Evolutionary conservation across 2,113 vertebrate genomes (phyloP).

Genomic region (Dipodomys stephensi): DNA sequence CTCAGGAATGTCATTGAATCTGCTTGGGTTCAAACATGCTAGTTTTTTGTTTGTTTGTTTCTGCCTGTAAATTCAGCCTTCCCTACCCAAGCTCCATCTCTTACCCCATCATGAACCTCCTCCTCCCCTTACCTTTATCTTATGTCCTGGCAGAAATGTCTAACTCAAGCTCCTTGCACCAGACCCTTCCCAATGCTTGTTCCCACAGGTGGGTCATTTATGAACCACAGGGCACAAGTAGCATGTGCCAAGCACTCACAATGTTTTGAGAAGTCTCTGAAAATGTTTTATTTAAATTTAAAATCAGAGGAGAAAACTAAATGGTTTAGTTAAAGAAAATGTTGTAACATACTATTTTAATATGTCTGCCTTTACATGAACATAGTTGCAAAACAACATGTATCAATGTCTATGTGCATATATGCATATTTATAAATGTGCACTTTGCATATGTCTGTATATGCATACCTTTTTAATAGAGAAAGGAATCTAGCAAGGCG

Average conservation of each 20-base stretch:
- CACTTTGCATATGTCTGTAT: not conserved
- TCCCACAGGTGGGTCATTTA: not conserved
- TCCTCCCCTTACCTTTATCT: not conserved
- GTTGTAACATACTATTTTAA: not conserved
- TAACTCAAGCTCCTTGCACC: not conserved
- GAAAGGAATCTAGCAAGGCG: not conserved
- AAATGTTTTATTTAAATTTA: slow-evolving; percentile 45
- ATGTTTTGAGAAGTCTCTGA: not conserved
- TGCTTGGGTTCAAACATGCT: not conserved
- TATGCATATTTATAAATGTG: not conserved
- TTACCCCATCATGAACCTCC: not conserved
- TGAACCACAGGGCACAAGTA: not conserved
- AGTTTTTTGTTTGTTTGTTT: no score
- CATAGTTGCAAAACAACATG: not conserved
- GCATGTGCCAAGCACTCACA: not conserved
- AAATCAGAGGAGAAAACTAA: slow-evolving; percentile 45
- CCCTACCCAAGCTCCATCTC: not conserved
- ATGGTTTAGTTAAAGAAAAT: slow-evolving; percentile 11
- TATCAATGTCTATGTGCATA: not conserved
- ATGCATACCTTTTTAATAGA: not conserved
- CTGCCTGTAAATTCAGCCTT: not conserved
- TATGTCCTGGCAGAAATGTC: not conserved
- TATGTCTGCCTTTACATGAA: slow-evolving; percentile 18
- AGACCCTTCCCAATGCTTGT: not conserved
- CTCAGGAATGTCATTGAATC: not conserved